Percentiles rank a stretch among this genome's conserved stretches.
Evolutionary conservation across 1,140 invertebrate genomes (phyloP).

Genomic region (Helicoverpa zea): DNA sequence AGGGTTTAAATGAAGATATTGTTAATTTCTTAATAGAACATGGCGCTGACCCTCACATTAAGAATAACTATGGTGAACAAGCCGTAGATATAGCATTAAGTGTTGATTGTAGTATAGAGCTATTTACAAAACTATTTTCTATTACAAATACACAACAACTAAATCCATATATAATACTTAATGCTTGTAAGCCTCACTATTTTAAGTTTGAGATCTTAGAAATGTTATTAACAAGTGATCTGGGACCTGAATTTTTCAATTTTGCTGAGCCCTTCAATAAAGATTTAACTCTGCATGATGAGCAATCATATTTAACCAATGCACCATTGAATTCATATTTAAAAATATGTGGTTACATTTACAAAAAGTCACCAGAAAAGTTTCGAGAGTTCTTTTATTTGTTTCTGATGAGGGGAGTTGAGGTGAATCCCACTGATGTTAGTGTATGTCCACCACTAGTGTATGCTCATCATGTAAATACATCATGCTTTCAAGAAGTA

Average conservation of each 20-base stretch:
- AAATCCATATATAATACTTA: conserved; percentile 74
- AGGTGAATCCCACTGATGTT: conserved; percentile 73
- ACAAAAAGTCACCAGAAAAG: conserved; percentile 71
- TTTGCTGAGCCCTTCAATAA: conserved; percentile 73
- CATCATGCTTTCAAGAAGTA: conserved; percentile 74
- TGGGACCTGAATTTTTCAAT: conserved; percentile 81
- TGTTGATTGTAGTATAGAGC: conserved; percentile 60
- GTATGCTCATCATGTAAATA: conserved; percentile 78
- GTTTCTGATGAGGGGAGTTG: conserved; percentile 77
- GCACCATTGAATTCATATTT: conserved; percentile 80
- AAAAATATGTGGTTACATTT: conserved; percentile 84
- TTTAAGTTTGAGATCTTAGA: conserved; percentile 80
- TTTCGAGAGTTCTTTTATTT: conserved; percentile 80
- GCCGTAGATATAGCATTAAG: conserved; percentile 75
- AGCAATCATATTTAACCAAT: conserved; percentile 70
- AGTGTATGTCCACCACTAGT: conserved; percentile 85
- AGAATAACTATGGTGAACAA: conserved; percentile 69
- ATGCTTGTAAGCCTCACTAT: conserved; percentile 82
- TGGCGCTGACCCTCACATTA: conserved; percentile 77
- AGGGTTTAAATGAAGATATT: conserved; percentile 69
- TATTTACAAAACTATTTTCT: conserved; percentile 76
- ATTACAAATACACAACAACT: conserved; percentile 71
- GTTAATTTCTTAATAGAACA: conserved; percentile 76
- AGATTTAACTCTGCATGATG: conserved; percentile 68
- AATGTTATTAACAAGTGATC: conserved; percentile 72